A percentile compares a stretch with the other conserved stretches of the same genome.
These are phyloP conservation scores for Halesus radiatus DNA, from an alignment of 1,140 invertebrate genomes.

Conservation along the genomic window DNA sequence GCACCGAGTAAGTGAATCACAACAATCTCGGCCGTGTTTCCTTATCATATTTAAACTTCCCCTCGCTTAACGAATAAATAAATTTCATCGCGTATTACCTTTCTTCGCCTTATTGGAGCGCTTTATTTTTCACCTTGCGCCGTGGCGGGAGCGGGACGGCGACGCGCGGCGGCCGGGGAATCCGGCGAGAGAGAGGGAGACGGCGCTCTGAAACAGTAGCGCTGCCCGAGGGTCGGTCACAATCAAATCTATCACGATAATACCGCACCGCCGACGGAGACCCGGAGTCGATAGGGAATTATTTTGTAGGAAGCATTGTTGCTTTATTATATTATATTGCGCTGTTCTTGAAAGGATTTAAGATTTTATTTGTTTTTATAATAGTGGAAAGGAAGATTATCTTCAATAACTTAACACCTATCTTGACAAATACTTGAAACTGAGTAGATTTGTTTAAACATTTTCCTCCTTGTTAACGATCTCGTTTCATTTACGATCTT, in stretches of 20 bases:
- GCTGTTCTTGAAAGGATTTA: no score
- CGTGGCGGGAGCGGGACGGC: not conserved
- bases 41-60: no score
- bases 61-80: slow-evolving; percentile 27
- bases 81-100: slow-evolving; percentile 30
- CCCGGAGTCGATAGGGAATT: not conserved
- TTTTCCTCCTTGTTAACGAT: no score
- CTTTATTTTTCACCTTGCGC: slow-evolving; percentile 22
- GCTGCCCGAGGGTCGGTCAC: slow-evolving; percentile 52
- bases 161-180: slow-evolving; percentile 1
- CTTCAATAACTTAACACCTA: no score
- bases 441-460: no score
- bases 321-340: not conserved
- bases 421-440: no score
- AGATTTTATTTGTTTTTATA: no score
- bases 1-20: not conserved
- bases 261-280: slow-evolving; percentile 9
- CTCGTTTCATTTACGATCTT: no score
- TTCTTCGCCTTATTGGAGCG: slow-evolving; percentile 31
- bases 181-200: not conserved
- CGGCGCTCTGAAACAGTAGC: slow-evolving; percentile 47
- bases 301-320: slow-evolving; percentile 6
- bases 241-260: slow-evolving; percentile 56
- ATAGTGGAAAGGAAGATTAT: no score
- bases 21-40: not conserved